Conservation (phyloP, 2,797 vertebrate species). For the Aldrovandia affinis region DNA sequence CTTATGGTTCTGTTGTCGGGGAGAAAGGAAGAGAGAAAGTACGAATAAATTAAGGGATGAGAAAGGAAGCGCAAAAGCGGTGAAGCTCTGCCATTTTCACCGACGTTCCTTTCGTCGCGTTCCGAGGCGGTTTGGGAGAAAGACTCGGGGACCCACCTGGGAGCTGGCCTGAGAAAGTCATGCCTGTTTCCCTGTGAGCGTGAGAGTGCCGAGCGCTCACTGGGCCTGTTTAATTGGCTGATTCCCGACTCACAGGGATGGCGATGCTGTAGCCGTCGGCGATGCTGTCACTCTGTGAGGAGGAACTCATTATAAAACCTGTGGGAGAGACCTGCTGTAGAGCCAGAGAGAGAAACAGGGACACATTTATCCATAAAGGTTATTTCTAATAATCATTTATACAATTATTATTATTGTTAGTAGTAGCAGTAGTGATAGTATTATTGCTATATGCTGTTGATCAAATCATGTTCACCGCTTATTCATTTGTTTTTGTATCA, state of each 20-base stretch:
- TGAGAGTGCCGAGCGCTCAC: not conserved
- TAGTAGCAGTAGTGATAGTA: too few species aligned
- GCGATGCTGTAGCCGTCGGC: not conserved
- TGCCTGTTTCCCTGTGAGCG: not conserved
- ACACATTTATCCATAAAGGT: not conserved
- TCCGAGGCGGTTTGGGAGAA: not conserved
- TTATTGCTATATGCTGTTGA: conserved; percentile 11
- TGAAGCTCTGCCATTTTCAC: not conserved
- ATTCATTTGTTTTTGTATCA: conserved; percentile 46
- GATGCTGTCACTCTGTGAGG: conserved; percentile 18
- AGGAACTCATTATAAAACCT: conserved; percentile 1
- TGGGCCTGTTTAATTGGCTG: conserved; percentile 16
- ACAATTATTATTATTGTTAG: not conserved
- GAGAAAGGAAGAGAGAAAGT: not conserved
- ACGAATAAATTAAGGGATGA: conserved; percentile 29
- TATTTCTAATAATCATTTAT: not conserved
- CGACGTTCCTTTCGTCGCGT: not conserved
- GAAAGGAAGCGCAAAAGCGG: not conserved
- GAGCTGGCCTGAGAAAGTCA: not conserved
- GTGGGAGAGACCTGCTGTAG: conserved; percentile 17
- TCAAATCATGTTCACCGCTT: not conserved
- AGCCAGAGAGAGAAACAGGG: conserved; percentile 15
- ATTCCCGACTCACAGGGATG: conserved; percentile 6
- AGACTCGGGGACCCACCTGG: too few species aligned
- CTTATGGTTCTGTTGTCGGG: not conserved